Conservation (phyloP, 2,797 vertebrate species). For the Toxotes lorentzi region DNA sequence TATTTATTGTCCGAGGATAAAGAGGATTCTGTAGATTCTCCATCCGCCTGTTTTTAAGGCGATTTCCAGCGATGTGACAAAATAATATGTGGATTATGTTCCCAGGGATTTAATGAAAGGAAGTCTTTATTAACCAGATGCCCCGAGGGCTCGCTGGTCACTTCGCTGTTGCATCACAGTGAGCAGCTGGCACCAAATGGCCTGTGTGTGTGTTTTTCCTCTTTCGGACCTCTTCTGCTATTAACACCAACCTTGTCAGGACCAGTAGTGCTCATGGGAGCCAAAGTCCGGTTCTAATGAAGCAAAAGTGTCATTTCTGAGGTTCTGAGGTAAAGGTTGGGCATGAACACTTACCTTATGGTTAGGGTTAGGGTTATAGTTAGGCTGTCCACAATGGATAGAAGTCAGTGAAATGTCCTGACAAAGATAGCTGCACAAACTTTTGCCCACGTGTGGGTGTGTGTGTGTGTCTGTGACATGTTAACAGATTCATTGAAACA, state of each 20-base stretch:
- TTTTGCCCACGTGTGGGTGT: slow-evolving; percentile 11
- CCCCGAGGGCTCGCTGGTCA: slow-evolving; percentile 51
- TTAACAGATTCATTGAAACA: slow-evolving; percentile 78
- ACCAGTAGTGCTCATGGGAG: too few species aligned
- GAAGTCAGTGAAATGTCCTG: too few species aligned
- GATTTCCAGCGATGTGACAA: slow-evolving; percentile 52
- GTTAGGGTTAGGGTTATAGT: too few species aligned
- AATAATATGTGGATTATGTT: slow-evolving; percentile 74
- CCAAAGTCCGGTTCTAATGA: too few species aligned
- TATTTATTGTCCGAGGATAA: slow-evolving; percentile 53
- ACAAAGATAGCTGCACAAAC: too few species aligned
- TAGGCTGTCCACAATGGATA: too few species aligned
- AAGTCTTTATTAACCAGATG: slow-evolving; percentile 72
- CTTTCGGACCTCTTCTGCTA: too few species aligned
- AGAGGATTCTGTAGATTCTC: slow-evolving; percentile 48
- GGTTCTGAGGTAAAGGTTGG: too few species aligned
- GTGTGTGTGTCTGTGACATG: slow-evolving; percentile 37
- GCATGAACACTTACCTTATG: too few species aligned
- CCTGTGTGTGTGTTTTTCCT: slow-evolving; percentile 6
- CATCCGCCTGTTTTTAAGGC: slow-evolving; percentile 47
- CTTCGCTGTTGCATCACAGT: slow-evolving; percentile 69
- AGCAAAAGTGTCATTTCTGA: too few species aligned
- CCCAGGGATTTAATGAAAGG: slow-evolving; percentile 69
- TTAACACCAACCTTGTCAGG: too few species aligned
- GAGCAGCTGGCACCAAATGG: slow-evolving; percentile 74